These are phyloP conservation scores for Pelagia noctiluca DNA, from an alignment of 30 jellyfish, hydroid and myxozoan genomes.

Conservation along the genomic window DNA sequence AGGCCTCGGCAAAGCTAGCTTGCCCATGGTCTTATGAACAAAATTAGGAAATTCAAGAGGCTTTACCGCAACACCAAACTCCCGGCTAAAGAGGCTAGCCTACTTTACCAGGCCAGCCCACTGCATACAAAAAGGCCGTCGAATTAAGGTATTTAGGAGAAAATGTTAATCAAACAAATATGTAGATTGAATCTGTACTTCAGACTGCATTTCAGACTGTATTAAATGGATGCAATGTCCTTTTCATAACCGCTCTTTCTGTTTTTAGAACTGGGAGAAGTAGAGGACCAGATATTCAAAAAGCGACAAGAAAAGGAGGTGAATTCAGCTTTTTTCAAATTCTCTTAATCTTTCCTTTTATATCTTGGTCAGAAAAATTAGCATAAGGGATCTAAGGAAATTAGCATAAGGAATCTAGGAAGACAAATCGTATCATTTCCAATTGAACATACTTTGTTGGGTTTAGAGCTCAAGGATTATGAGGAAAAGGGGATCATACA, in stretches of 20 bases:
- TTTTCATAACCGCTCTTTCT: too few relatives aligned
- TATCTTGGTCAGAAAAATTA: too few relatives aligned
- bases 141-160: too few relatives aligned
- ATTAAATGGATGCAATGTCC: neutral
- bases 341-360: neutral
- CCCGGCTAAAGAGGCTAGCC: too few relatives aligned
- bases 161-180: too few relatives aligned
- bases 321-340: neutral
- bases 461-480: too few relatives aligned
- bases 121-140: neutral
- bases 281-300: slow-evolving; percentile 90
- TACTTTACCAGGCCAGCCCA: neutral
- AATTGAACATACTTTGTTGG: too few relatives aligned
- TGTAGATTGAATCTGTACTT: too few relatives aligned
- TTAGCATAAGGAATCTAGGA: too few relatives aligned
- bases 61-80: neutral
- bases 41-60: neutral
- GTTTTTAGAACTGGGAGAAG: slow-evolving; percentile 85
- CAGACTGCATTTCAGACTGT: neutral
- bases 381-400: too few relatives aligned
- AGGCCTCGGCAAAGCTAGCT: neutral
- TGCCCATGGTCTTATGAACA: neutral
- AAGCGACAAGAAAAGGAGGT: slow-evolving; percentile 91
- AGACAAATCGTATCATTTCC: too few relatives aligned
- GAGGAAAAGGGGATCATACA: too few relatives aligned